phyloP scores from a whole-genome alignment of 2,113 vertebrate genomes.

The Pogonocichla stellata region DNA sequence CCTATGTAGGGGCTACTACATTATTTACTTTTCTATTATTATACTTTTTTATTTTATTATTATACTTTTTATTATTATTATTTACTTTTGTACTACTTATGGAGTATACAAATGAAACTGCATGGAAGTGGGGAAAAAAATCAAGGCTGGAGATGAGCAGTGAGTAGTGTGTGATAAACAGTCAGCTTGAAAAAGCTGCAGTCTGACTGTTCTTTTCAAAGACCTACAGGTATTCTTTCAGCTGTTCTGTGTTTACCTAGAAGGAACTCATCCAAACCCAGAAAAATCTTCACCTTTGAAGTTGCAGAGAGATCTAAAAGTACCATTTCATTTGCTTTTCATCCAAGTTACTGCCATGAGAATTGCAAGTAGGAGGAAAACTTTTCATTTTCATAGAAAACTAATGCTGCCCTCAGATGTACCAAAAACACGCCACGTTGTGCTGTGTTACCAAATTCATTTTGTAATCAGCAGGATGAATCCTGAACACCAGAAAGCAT shows the following conservation, averaged over 20 bases:
- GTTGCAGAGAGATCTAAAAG: background rate
- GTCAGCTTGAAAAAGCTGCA: background rate
- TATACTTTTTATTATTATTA: no score
- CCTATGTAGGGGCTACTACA: background rate
- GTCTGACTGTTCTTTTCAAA: background rate
- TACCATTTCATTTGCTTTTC: background rate
- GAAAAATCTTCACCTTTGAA: background rate
- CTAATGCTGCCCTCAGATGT: background rate
- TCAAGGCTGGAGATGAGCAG: background rate
- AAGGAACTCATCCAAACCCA: background rate
- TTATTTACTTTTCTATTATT: background rate
- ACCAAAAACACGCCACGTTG: accelerated
- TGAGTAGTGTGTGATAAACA: accelerated
- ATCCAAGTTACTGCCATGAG: background rate
- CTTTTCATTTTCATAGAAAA: background rate
- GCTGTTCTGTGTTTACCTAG: background rate
- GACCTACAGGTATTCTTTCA: background rate
- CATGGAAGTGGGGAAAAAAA: background rate
- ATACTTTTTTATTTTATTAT: no score
- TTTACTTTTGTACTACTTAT: background rate
- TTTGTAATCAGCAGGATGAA: background rate
- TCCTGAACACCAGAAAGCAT: background rate
- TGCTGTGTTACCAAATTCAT: background rate
- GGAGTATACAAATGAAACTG: background rate
- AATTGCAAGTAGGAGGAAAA: background rate